Base-by-base conservation (phyloP, 1,140 invertebrate genomes). In the Caenorhabditis latens region DNA sequence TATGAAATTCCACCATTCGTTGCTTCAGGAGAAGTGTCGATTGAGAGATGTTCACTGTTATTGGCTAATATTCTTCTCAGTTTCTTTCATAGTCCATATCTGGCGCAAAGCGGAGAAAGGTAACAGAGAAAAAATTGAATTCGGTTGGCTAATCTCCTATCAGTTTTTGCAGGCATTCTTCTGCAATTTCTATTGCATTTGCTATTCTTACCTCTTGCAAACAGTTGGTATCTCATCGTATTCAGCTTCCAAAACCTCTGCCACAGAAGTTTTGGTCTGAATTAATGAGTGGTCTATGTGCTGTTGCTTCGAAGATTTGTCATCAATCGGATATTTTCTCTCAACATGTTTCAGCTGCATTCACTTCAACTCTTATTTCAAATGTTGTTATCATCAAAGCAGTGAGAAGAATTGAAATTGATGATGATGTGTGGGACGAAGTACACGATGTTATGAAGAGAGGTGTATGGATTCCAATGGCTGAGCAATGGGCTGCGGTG, bases 371-470 rank as follows among this genome's bases (percentile, higher is more conserved):
- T 21, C 9, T 88, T 13, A 32, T 88, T 11, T 71, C 87, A 24
- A 71, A 79, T 46, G 58, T 87, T 7, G 58, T 87, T 24, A 65
- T 84, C 32, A 58, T 91, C 53, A 84, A 89, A 46, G 91, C 91
- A 6, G 88, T 91, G 24, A 86, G 91, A 48, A 83, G 91, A 75
- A 89, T 92, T 13, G 87, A 89, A 50, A 58, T 91, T 2, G 91
- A 91, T 14, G 90, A 91, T 24, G 90, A 89, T 32, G 88, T 92
- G 83, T 91, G 91, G 91, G 91, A 91, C 58, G 91, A 90, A 13
- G 86, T 91, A 5, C 88, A 87, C 65, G 48, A 65, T 24, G 89
- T 92, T n/a, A 92, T 91, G 75, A 83, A 88, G 48, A 85, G 46
- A 11, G 87, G 87, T 19, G 53, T 86, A 13, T 91, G 90, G 91